These are phyloP conservation scores for Sebastes nivosus DNA, from an alignment of 2,797 vertebrate genomes.

Conservation along the genomic window DNA sequence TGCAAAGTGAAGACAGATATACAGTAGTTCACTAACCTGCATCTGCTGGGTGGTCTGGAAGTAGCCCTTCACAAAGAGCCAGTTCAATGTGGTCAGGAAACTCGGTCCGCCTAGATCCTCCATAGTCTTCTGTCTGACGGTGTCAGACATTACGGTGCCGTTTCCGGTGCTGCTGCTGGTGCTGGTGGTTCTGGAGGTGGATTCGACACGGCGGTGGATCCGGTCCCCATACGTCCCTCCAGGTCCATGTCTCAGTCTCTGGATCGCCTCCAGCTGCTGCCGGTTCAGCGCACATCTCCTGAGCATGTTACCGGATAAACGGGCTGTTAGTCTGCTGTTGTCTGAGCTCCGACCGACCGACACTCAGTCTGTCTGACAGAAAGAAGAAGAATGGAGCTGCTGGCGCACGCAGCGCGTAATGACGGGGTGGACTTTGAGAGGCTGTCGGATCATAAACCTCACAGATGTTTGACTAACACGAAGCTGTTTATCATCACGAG, in stretches of 20 bases:
- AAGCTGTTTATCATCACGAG: too few relatives aligned
- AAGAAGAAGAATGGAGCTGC: not conserved
- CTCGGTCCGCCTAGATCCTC: slow-evolving; percentile 77
- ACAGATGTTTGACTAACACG: not conserved
- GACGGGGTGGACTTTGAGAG: not conserved
- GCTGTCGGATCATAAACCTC: not conserved
- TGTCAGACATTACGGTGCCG: not conserved
- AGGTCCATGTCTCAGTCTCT: not conserved
- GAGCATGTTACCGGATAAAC: slow-evolving; percentile 55
- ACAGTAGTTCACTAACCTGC: slow-evolving; percentile 59
- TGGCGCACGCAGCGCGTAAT: not conserved
- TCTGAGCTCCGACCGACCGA: too few relatives aligned
- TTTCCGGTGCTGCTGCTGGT: not conserved
- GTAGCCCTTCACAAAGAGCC: slow-evolving; percentile 83
- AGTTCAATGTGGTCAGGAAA: slow-evolving; percentile 72
- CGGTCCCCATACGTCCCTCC: not conserved
- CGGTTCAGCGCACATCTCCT: slow-evolving; percentile 21
- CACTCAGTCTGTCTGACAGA: not conserved
- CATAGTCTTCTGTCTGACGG: slow-evolving; percentile 63
- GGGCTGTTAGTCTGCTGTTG: not conserved
- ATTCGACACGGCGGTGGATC: not conserved
- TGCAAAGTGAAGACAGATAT: not conserved
- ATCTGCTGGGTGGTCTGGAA: slow-evolving; percentile 75
- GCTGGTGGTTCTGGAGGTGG: not conserved
- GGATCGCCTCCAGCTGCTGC: not conserved